A percentile compares a stretch with the other conserved stretches of the same genome.
These are phyloP conservation scores for Pipistrellus kuhlii DNA, from an alignment of 2,797 vertebrate species.

Conservation along the genomic window DNA sequence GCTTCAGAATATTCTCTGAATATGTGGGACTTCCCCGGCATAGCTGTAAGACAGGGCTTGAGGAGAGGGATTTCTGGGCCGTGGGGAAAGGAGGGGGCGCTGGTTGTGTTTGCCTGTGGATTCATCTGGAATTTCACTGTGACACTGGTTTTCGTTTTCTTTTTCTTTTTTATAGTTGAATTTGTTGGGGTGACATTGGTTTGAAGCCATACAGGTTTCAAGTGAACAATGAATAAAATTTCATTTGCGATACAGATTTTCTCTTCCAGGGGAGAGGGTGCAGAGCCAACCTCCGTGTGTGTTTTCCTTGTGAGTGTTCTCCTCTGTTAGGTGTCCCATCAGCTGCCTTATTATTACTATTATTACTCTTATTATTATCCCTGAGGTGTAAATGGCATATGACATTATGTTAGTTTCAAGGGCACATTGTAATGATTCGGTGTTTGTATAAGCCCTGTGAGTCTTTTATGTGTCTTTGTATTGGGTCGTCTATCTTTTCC, in stretches of 20 bases:
- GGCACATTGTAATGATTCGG: too few relatives aligned
- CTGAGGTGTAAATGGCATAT: background rate
- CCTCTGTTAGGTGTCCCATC: background rate
- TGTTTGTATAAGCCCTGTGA: background rate
- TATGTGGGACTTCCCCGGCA: too few relatives aligned
- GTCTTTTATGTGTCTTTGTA: too few relatives aligned
- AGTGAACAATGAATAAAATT: background rate
- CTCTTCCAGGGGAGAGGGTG: background rate
- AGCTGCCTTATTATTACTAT: background rate
- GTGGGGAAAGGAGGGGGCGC: rapidly evolving
- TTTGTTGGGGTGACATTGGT: background rate
- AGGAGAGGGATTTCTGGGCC: background rate
- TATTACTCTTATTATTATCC: background rate
- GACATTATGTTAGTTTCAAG: background rate
- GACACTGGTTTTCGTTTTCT: background rate
- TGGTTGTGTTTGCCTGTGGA: background rate
- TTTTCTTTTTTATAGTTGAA: background rate
- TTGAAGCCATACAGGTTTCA: background rate
- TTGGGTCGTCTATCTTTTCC: background rate
- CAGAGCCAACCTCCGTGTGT: background rate
- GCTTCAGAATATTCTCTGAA: too few relatives aligned
- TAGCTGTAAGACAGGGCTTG: background rate
- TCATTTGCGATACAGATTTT: background rate
- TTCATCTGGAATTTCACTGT: background rate
- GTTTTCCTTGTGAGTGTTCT: background rate